Base-by-base conservation (phyloP, 2,113 vertebrate genomes). In the Gulo gulo region DNA sequence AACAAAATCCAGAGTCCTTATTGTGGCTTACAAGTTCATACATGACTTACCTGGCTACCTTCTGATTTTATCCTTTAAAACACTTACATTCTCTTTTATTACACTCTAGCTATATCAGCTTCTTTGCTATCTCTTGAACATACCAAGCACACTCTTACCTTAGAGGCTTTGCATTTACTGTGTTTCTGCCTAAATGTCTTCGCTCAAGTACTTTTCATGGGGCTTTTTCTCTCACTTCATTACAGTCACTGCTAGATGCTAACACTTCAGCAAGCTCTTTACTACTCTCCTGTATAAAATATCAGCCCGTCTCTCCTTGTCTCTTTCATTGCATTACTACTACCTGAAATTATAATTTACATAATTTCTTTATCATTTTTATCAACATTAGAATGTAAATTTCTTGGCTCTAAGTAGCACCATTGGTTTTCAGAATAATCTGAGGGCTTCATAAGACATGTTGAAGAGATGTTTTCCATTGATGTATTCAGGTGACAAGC, bases 371-470 rank as follows among this genome's bases (percentile, higher is more conserved):
- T 63, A 34, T 67, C 61, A 80, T 88, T 20, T 47, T 96, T 94
- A 76, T 36, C 59, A 94, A 23, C 36, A 65, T 88, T 88, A 78
- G 26, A 95, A 65, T 89, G 8, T 67, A 92, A 47, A 89, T 95
- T 63, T 91, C 52, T 50, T 71, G 55, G 10, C 47, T 85, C 26
- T 79, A 74, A 83, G 23, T 55, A 97, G 63, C 57, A 78, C 34
- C 52, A 42, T 10, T 95, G 59, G 23, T 93, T 96, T 94, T 95
- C n/a, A 61, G 36, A 85, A 36, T 47, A 82, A 78, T 89, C 36
- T 92, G 24, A 79, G 61, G 29, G 21, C 45, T 97, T 92, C 7
- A 59, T 96, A 86, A 76, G 31, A 42, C 23, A 34, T 97, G 8
- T 80, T 81, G 45, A 91, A 78, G 42, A 93, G 4, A 88, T 67